Evolutionary conservation across 2,797 vertebrate species (phyloP), one percentile per base, ranked within the genome.

Genomic region (Microhierax caerulescens): DNA sequence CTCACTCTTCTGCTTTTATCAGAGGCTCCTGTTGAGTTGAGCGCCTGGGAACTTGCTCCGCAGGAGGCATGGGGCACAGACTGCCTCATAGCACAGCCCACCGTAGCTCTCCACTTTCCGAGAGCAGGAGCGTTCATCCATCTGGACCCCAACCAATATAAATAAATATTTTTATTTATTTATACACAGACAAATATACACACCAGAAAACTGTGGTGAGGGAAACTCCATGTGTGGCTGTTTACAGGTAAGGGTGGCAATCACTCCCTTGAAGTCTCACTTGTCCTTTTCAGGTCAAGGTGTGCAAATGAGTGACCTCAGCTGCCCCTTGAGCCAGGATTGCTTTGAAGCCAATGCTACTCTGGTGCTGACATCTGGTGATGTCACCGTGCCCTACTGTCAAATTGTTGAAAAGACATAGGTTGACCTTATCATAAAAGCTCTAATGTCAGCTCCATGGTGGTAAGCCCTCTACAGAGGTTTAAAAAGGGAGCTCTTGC

Each of bases 41-140:
- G 24, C 9, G 3, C 36, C 39, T 50, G 11, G 41, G 24, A 80
- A 23, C 24, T 32, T 5, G 1, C 36, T 25, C 27, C 36, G 18
- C 32, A 34, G 53, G 24, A 80, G 7, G 4, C 32, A 37, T 1
- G 5, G 39, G 20, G 34, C 19, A n/a, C 23, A 27, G 10, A 30
- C 24, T 56, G 27, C 23, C 43, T 68, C 0, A 0, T 2, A 43
- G n/a, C 53, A 87, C n/a, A 34, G 18, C 17, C 11, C 13, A 10
- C 15, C 2, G 0, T 1, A 32, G 45, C 7, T 61, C 11, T 34
- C 16, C 23, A 24, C 15, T 50, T 51, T 47, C 27, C 11, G 17
- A 60, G 21, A 85, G 24, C 13, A 47, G 34, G 27, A 45, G 7
- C 3, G 13, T 5, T 25, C 18, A 34, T 11, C 11, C 20, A 18